Percentiles rank a stretch among this genome's conserved stretches.
These are phyloP conservation scores for Chondrosia reniformis DNA, from an alignment of 37 sponge, comb jelly and placozoan species.

Conservation along the genomic window DNA sequence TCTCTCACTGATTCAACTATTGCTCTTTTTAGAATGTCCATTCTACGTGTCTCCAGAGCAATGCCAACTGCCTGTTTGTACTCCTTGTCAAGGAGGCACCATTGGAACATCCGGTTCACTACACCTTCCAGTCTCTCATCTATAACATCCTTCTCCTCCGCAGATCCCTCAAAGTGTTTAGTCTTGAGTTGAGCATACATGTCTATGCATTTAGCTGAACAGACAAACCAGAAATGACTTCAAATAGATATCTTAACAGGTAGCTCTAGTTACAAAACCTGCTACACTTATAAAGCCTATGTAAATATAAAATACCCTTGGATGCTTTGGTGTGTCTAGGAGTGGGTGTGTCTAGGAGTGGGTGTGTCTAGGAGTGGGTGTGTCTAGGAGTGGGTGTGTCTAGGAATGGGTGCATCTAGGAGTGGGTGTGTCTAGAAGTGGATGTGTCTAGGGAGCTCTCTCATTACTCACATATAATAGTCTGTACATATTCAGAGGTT, in stretches of 20 bases:
- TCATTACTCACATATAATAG: constrained; percentile 79
- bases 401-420: background rate
- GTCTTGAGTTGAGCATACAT: constrained; percentile 70
- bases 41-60: constrained; percentile 87
- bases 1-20: constrained; percentile 69
- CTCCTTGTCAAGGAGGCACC: constrained; percentile 76
- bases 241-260: too few species aligned
- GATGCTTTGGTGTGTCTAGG: too few species aligned
- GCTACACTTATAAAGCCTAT: too few species aligned
- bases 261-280: too few species aligned
- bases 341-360: background rate
- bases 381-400: background rate
- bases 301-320: too few species aligned
- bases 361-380: background rate
- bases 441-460: too few species aligned
- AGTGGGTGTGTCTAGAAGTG: too few species aligned
- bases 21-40: constrained; percentile 80
- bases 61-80: constrained; percentile 96
- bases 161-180: constrained; percentile 50
- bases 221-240: too few species aligned
- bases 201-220: constrained; percentile 86
- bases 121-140: constrained; percentile 79
- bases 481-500: constrained; percentile 90
- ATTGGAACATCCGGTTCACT: constrained; percentile 91
- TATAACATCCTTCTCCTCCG: constrained; percentile 38